Evolutionary conservation across 2,888 invertebrate species (phyloP), one percentile per base, ranked within the genome.

Genomic region (Diogma glabrata): DNA sequence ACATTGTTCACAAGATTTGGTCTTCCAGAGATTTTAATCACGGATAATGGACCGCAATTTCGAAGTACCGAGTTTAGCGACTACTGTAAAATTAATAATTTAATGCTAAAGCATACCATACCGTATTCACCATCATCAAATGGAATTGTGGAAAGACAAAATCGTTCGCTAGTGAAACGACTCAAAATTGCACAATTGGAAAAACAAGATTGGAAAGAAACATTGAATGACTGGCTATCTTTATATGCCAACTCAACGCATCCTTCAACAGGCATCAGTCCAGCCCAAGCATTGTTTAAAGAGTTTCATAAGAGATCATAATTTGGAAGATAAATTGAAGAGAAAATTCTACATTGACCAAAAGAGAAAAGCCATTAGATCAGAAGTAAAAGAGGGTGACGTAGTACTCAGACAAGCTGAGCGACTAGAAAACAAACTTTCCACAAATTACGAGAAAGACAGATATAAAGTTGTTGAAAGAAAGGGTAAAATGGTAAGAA

Each of bases 1-100:
- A 55, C 51, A 36, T 57, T 61, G 8, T 59, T 61, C 47, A 57
- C 57, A 12, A 55, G 58, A 50, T 53, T 54, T 12, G 60, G 59
- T 4, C 26, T 56, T 10, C 60, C 61, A 2, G 30, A 50, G 1
- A 47, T 40, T 14, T 38, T 59, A 7, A 36, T 52, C n/a, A 53
- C 53, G 26, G 60, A 60, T 47, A 61, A 60, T 51, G 60, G 57
- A 7, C 45, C 36, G 14, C 52, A 45, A 26, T 24, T 52, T 9
- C 52, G 30, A 4, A 53, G 54, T 16, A 19, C 10, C 8, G 52
- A 55, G 43, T 49, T 59, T 16, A 36, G 52, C 23, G 28, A 49
- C 9, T 58, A 56, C 49, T 54, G 54, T 17, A 23, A 51, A 22
- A 20, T 49, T 20, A 20, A 53, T 17, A 53, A 53, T 26, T 54